Evolutionary conservation across 2,888 invertebrate species (phyloP).

Genomic region (Nephrocerus scutellatus): DNA sequence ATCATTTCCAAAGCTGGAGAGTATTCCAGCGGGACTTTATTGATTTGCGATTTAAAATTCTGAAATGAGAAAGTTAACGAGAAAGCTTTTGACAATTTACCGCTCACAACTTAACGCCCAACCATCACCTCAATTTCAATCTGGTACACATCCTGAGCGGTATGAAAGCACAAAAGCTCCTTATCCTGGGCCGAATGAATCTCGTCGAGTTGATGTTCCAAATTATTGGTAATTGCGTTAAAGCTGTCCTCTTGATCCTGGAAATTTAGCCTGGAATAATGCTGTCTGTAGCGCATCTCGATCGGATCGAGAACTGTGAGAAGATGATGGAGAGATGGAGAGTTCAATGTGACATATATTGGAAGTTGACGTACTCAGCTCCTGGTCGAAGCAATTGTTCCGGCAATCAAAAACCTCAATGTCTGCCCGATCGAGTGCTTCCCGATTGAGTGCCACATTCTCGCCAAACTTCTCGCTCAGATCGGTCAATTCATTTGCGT

Average conservation of each 20-base stretch:
- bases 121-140: conserved; percentile 13
- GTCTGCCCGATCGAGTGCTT: too few species aligned
- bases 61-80: conserved; percentile 7
- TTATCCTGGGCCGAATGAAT: background rate
- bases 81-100: too few species aligned
- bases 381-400: too few species aligned
- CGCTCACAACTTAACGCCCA: background rate
- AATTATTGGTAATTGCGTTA: background rate
- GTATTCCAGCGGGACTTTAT: conserved; percentile 8
- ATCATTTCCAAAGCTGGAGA: background rate
- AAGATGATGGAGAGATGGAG: too few species aligned
- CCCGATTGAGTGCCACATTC: too few species aligned
- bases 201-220: conserved; percentile 4
- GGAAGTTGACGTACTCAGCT: too few species aligned
- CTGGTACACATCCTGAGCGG: conserved; percentile 3
- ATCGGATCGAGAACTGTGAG: conserved; percentile 20
- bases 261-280: too few species aligned
- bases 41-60: conserved; percentile 18
- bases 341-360: too few species aligned
- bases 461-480: too few species aligned
- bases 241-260: background rate
- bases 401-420: too few species aligned
- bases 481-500: too few species aligned
- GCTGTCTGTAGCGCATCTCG: conserved; percentile 21
- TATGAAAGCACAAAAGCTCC: conserved; percentile 8